These are phyloP conservation scores for Apodemia duryi DNA, from an alignment of 2,888 invertebrate species.

Conservation along the genomic window DNA sequence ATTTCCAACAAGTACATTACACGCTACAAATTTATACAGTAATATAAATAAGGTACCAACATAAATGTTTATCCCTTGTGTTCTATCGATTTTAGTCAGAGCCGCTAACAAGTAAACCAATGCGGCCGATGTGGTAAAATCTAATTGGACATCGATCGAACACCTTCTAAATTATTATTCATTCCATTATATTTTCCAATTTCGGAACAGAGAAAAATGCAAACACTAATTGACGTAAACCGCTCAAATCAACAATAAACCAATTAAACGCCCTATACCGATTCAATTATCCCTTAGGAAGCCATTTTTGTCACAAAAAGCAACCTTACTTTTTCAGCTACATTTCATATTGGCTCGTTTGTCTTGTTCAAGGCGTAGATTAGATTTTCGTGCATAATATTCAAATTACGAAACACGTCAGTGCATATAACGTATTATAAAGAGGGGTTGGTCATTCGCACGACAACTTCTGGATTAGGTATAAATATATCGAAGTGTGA, in stretches of 20 bases:
- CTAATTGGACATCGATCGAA: not conserved
- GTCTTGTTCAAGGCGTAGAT: slow-evolving; percentile 37
- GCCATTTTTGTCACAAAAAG: slow-evolving; percentile 21
- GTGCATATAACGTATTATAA: slow-evolving; percentile 32
- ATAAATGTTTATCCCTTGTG: too few species aligned
- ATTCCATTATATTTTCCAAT: slow-evolving; percentile 10
- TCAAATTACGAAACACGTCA: slow-evolving; percentile 35
- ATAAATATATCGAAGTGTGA: slow-evolving; percentile 62
- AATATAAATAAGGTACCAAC: too few species aligned
- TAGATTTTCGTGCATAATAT: slow-evolving; percentile 38
- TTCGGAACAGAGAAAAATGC: slow-evolving; percentile 17
- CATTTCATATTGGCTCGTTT: slow-evolving; percentile 16
- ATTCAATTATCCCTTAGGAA: slow-evolving; percentile 44
- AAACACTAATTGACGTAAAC: slow-evolving; percentile 44
- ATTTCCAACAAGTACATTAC: too few species aligned
- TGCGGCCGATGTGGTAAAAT: not conserved
- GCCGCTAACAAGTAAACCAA: too few species aligned
- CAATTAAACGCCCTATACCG: slow-evolving; percentile 40
- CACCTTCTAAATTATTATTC: not conserved
- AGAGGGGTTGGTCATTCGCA: slow-evolving; percentile 35
- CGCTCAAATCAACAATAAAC: slow-evolving; percentile 50
- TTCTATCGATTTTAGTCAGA: too few species aligned
- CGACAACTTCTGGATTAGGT: slow-evolving; percentile 59
- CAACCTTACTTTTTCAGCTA: slow-evolving; percentile 18
- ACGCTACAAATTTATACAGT: too few species aligned